These are phyloP conservation scores for Nephrotoma guestfalica DNA, from an alignment of 2,888 invertebrate genomes.

Conservation along the genomic window DNA sequence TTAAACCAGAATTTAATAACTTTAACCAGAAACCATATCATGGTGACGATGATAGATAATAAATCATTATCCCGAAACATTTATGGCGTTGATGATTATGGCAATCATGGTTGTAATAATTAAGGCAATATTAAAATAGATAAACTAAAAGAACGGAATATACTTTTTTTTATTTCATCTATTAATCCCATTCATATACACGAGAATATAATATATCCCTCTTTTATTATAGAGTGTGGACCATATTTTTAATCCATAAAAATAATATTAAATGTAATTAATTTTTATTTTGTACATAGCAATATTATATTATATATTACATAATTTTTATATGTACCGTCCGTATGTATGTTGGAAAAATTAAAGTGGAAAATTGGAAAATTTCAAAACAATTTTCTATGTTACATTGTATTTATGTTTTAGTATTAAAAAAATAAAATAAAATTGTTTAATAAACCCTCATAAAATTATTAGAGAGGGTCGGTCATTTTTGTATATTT, in stretches of 20 bases:
- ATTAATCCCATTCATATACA: neutral
- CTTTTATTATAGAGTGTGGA: neutral
- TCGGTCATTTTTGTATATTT: neutral
- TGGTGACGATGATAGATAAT: neutral
- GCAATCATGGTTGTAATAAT: neutral
- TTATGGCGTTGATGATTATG: neutral
- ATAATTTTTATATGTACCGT: neutral
- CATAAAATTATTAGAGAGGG: neutral
- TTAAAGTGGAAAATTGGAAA: neutral
- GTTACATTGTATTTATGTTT: neutral
- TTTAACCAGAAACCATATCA: neutral
- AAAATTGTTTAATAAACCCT: neutral
- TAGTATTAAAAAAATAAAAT: neutral
- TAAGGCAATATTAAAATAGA: neutral
- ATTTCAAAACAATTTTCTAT: neutral
- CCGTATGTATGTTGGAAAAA: neutral
- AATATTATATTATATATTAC: neutral
- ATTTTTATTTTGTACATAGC: neutral
- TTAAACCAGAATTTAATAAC: neutral
- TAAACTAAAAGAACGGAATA: neutral
- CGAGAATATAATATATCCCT: neutral
- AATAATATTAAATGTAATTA: neutral
- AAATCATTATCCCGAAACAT: neutral
- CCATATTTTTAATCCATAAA: neutral
- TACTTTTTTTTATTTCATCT: neutral